Percentiles rank a stretch among this genome's conserved stretches.
These are phyloP conservation scores for Atractosteus spatula DNA, from an alignment of 2,113 vertebrate species.

Conservation along the genomic window DNA sequence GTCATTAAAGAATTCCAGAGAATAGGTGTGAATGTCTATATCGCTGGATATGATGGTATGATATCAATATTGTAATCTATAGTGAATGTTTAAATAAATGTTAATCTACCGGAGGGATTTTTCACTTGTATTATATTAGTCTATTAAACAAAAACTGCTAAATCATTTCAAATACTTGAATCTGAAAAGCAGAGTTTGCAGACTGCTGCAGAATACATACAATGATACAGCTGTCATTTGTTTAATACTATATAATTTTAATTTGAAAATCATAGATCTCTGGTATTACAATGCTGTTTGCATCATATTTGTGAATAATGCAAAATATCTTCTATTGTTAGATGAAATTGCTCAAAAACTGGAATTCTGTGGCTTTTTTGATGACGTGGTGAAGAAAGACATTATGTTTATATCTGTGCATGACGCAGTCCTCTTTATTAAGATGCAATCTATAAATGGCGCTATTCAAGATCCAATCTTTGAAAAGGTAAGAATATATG, in stretches of 20 bases:
- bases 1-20: slow-evolving; percentile 81
- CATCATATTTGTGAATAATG: too few relatives aligned
- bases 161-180: too few relatives aligned
- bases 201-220: too few relatives aligned
- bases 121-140: too few relatives aligned
- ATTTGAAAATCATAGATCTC: too few relatives aligned
- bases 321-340: slow-evolving; percentile 24
- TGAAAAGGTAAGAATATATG: slow-evolving; percentile 61
- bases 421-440: slow-evolving; percentile 75
- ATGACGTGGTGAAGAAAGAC: slow-evolving; percentile 71
- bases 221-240: too few relatives aligned
- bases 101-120: too few relatives aligned
- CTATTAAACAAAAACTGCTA: too few relatives aligned
- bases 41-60: slow-evolving; percentile 80
- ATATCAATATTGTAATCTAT: neutral
- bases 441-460: slow-evolving; percentile 53
- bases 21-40: slow-evolving; percentile 79
- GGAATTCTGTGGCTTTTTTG: slow-evolving; percentile 76
- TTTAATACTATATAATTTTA: too few relatives aligned
- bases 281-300: neutral
- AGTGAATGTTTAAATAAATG: too few relatives aligned
- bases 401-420: slow-evolving; percentile 77
- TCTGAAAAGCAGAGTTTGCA: too few relatives aligned
- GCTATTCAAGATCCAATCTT: slow-evolving; percentile 65
- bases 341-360: slow-evolving; percentile 72